Evolutionary conservation across 2,888 invertebrate genomes (phyloP).

Genomic region (Melanargia galathea): DNA sequence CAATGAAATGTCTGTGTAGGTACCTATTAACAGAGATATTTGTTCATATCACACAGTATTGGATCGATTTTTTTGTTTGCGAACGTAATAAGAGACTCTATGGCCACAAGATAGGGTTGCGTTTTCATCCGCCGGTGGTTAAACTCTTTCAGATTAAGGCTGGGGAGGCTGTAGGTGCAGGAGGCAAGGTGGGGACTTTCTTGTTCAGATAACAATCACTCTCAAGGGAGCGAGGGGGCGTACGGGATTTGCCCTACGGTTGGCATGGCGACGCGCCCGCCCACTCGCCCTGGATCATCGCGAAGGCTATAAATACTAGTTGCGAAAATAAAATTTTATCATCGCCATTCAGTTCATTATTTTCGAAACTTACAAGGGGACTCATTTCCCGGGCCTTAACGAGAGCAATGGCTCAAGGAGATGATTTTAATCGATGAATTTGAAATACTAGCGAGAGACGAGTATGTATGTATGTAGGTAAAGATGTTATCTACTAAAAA

Average conservation of each 20-base stretch:
- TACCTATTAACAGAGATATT: slow-evolving; percentile 7
- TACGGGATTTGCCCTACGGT: slow-evolving; percentile 61
- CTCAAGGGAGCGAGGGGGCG: slow-evolving; percentile 70
- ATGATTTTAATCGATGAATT: slow-evolving; percentile 49
- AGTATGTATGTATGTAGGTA: neutral
- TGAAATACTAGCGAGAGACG: slow-evolving; percentile 34
- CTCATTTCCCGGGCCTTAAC: slow-evolving; percentile 56
- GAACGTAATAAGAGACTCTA: slow-evolving; percentile 43
- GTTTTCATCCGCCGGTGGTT: slow-evolving; percentile 51
- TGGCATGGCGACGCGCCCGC: slow-evolving; percentile 73
- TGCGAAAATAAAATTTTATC: slow-evolving; percentile 77
- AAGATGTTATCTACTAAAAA: too few relatives aligned
- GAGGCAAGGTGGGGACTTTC: slow-evolving; percentile 74
- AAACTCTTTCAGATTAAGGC: slow-evolving; percentile 75
- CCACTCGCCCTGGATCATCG: slow-evolving; percentile 73
- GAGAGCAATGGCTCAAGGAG: slow-evolving; percentile 53
- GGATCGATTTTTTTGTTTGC: slow-evolving; percentile 40
- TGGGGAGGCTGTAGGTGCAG: slow-evolving; percentile 62
- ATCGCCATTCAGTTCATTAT: slow-evolving; percentile 73
- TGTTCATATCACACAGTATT: slow-evolving; percentile 30
- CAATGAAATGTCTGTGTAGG: neutral
- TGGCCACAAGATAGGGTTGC: slow-evolving; percentile 48
- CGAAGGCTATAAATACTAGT: slow-evolving; percentile 67
- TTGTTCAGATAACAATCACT: slow-evolving; percentile 73
- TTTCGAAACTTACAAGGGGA: slow-evolving; percentile 62